Evolutionary conservation across 1,140 invertebrate species (phyloP), one percentile per base, ranked within the genome.

Genomic region (Drosophila bipectinata): DNA sequence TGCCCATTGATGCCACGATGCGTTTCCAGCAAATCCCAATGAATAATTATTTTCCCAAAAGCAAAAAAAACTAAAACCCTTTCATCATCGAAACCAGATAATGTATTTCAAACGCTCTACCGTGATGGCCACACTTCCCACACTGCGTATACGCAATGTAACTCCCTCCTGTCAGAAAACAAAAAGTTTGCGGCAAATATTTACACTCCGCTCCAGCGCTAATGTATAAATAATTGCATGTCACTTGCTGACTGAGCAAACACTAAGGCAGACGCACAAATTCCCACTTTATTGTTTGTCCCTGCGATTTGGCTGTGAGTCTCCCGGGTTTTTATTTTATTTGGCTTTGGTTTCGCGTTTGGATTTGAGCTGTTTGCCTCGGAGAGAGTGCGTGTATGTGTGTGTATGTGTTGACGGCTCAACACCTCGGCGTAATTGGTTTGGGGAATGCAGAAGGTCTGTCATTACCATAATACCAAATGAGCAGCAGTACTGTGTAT

Each of bases 211-310:
- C 32, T 48, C 47, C 34, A 49, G 51, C 72, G 71, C 63, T 82
- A 82, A 82, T 82, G 79, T 83, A 74, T 82, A 82, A 82, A 82
- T 82, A 83, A 82, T 82, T 82, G 79, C 79, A 79, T 79, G 79
- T 83, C 79, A 82, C 75, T 83, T 61, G 75, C 45, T 56, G 79
- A 51, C 68, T 73, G 55, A 61, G 61, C 79, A 64, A 82, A 82
- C 68, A 78, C 44, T 39, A 12, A 32, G 64, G 56, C 77, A 62
- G 74, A 79, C 62, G 61, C 32, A 66, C 14, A 54, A 54, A 52
- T 45, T 44, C 28, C 30, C 63, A 49, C 64, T 49, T 69, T 28
- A 49, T 68, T 69, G 63, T 69, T 68, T 68, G 64, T 47, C 60
- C 63, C 62, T 52, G 63, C 63, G 63, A 57, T 69, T 68, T 69